phyloP scores from a whole-genome alignment of 2,888 invertebrate species.

The Sisyra terminalis region DNA sequence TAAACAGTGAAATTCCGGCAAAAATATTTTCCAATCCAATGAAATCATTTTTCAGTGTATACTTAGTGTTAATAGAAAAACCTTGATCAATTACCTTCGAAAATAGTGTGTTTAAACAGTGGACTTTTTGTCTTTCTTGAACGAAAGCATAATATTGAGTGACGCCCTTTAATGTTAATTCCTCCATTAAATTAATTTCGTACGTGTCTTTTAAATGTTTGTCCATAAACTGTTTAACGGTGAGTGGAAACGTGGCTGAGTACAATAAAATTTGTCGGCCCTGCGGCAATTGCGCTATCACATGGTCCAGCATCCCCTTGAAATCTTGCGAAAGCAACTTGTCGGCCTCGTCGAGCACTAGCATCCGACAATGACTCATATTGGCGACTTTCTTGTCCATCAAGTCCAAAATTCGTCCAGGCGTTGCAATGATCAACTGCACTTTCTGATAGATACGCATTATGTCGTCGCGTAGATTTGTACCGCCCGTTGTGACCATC shows the following conservation, averaged over 20 bases:
- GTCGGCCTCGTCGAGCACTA: slow-evolving; percentile 98
- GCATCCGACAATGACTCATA: slow-evolving; percentile 89
- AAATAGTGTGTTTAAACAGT: slow-evolving; percentile 98
- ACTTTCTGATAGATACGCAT: slow-evolving; percentile 99
- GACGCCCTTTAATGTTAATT: slow-evolving; percentile 95
- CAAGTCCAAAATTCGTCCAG: slow-evolving; percentile 97
- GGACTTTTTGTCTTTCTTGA: slow-evolving; percentile 98
- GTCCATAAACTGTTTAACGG: slow-evolving; percentile 97
- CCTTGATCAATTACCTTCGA: slow-evolving; percentile 58
- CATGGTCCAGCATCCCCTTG: slow-evolving; percentile 95
- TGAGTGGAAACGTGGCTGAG: slow-evolving; percentile 97
- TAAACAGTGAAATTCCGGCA: background rate
- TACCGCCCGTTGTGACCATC: slow-evolving; percentile 99
- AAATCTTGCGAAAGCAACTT: slow-evolving; percentile 98
- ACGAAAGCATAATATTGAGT: slow-evolving; percentile 99
- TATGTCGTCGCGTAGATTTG: slow-evolving; percentile 94
- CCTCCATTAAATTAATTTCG: slow-evolving; percentile 99
- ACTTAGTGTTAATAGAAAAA: too few relatives aligned
- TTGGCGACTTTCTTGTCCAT: slow-evolving; percentile 92
- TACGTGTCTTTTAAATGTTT: slow-evolving; percentile 96
- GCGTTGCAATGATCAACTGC: slow-evolving; percentile 97
- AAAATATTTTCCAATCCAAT: background rate
- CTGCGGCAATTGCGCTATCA: slow-evolving; percentile 83
- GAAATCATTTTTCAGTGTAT: background rate
- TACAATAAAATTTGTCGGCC: slow-evolving; percentile 96